Conservation (phyloP, 2,113 vertebrate species). For the Colossoma macropomum region DNA sequence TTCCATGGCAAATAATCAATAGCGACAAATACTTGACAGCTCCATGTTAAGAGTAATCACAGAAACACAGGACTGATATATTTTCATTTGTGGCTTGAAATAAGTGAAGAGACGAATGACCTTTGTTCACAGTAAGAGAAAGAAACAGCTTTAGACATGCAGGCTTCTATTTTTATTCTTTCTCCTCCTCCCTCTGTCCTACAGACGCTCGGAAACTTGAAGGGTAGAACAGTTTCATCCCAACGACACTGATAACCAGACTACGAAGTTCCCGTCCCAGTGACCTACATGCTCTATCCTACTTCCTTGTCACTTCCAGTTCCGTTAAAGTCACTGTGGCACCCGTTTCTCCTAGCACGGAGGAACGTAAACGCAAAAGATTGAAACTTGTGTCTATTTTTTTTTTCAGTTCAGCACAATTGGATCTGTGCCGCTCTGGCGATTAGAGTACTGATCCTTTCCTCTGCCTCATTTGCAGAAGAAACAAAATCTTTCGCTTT, state of each 20-base stretch:
- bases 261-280: slow-evolving; percentile 16
- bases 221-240: background rate
- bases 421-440: slow-evolving; percentile 5
- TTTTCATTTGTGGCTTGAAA: background rate
- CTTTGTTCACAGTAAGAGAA: background rate
- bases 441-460: slow-evolving; percentile 10
- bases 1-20: background rate
- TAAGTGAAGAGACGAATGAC: background rate
- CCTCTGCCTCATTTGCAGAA: background rate
- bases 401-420: background rate
- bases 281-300: slow-evolving; percentile 37
- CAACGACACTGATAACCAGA: background rate
- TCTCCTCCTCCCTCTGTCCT: background rate
- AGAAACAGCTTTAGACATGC: background rate
- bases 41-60: background rate
- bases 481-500: background rate
- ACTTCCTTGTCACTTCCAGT: slow-evolving; percentile 30
- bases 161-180: background rate
- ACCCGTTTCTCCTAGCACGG: background rate
- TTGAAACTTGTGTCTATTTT: background rate
- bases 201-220: background rate
- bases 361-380: slow-evolving; percentile 1
- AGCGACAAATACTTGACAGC: background rate
- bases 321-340: slow-evolving; percentile 33
- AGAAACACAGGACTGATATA: background rate